These are phyloP conservation scores for Daboia siamensis DNA, from an alignment of 2,113 vertebrate genomes.

Conservation along the genomic window DNA sequence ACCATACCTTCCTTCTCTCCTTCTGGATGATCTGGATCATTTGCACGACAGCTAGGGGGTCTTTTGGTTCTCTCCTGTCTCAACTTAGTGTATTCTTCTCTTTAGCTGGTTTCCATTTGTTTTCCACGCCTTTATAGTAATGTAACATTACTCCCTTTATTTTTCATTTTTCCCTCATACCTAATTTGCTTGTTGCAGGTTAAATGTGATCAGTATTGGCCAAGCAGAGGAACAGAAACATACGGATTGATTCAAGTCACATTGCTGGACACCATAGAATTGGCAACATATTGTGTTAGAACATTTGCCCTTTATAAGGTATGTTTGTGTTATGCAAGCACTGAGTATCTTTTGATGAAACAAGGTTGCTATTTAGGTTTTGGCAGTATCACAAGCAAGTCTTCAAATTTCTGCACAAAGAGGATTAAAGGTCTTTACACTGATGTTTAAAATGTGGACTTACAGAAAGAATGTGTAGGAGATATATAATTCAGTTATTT, in stretches of 20 bases:
- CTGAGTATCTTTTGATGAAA: background rate
- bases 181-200: conserved; percentile 74
- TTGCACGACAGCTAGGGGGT: background rate
- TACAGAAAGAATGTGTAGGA: background rate
- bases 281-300: conserved; percentile 95
- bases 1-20: background rate
- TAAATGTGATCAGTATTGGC: conserved; percentile 99
- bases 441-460: background rate
- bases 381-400: conserved; percentile 7
- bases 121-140: conserved; percentile 1
- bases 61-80: background rate
- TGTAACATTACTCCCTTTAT: background rate
- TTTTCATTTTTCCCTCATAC: conserved; percentile 16
- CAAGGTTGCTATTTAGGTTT: conserved; percentile 20
- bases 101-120: background rate
- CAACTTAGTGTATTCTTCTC: background rate
- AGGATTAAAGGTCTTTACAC: background rate
- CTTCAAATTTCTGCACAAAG: background rate
- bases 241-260: conserved; percentile 95
- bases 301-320: conserved; percentile 99
- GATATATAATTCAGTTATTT: background rate
- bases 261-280: conserved; percentile 90
- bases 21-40: conserved; percentile 1
- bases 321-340: conserved; percentile 18
- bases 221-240: conserved; percentile 92